phyloP scores from a whole-genome alignment of 2,888 invertebrate genomes.

The Yponomeuta malinellus region DNA sequence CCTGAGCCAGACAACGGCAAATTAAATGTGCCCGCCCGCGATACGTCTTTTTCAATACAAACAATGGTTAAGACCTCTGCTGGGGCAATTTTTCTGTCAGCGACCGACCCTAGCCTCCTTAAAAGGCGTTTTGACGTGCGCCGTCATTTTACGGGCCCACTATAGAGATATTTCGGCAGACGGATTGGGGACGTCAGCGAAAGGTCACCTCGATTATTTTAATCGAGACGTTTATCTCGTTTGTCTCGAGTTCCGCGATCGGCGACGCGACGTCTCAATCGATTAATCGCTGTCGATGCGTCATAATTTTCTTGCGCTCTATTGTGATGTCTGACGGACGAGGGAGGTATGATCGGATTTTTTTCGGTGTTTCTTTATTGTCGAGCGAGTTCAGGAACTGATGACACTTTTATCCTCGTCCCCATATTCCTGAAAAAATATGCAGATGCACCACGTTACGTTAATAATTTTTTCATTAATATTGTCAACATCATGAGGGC shows the following conservation, averaged over 20 bases:
- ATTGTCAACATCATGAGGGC: no score
- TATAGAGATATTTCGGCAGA: slow-evolving; percentile 54
- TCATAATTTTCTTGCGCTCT: slow-evolving; percentile 32
- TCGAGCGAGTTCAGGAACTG: no score
- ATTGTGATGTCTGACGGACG: background rate
- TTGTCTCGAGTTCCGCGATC: slow-evolving; percentile 53
- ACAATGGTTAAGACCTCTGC: slow-evolving; percentile 38
- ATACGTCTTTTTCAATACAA: slow-evolving; percentile 43
- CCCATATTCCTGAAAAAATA: no score
- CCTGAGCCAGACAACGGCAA: background rate
- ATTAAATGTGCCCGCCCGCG: slow-evolving; percentile 17
- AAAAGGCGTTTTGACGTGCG: slow-evolving; percentile 46
- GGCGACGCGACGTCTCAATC: slow-evolving; percentile 53
- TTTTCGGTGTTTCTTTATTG: background rate
- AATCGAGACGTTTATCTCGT: slow-evolving; percentile 64
- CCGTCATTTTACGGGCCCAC: slow-evolving; percentile 48
- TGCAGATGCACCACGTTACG: no score
- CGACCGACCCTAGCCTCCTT: slow-evolving; percentile 35
- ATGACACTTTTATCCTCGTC: no score
- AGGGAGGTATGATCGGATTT: background rate
- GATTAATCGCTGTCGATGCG: slow-evolving; percentile 43
- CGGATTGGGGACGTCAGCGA: slow-evolving; percentile 39
- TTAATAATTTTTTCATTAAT: no score
- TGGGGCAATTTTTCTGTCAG: slow-evolving; percentile 52
- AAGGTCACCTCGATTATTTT: slow-evolving; percentile 64